Base-by-base conservation (phyloP, 2,888 invertebrate species). In the Dysmachus trigonus region DNA sequence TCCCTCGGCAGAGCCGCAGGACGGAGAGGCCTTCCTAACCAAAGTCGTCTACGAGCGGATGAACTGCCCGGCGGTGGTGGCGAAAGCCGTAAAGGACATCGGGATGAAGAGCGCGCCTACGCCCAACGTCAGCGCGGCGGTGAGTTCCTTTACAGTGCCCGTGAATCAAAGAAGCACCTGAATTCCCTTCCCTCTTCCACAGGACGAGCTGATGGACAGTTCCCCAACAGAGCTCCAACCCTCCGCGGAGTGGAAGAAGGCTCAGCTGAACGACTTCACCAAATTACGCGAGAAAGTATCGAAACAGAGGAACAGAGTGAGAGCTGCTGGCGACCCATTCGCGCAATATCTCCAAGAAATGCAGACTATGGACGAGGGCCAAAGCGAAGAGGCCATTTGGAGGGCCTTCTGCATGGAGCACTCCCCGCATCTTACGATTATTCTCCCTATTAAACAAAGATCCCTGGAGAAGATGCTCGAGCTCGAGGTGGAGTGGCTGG, bases 1-100 rank as follows among this genome's bases (percentile, higher is more conserved):
- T 89, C 91, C 92, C 0, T 73, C 87, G 0, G 89, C 87, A 3
- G 88, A 88, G 27, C 92, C 92, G 31, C 88, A 90, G 86, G 90
- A 87, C 18, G 92, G 92, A 8, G 91, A 92, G 76, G 91, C 92
- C 87, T 92, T 89, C 87, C 86, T 92, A 13, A 91, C 89, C 89
- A 91, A 90, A 86, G 91, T 92, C 88, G 76, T 91, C 5, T 91
- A 92, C 86, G 92, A 92, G 81, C 89, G 92, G 38, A 90, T 90
- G 76, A 89, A 89, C 1, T 92, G 92, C 31, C 92, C 92, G 2
- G 89, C 90, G 0, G 89, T 92, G 38, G 90, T 92, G 10, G 90
- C 90, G 6, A 90, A 90, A n/a, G 89, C 89, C 10, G 89, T 89
- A 30, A 86, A 83, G 31, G 81, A 86, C 53, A 86, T 62, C 8